Percentiles rank a stretch among this genome's conserved stretches.
Conservation (phyloP, 2,797 vertebrate species). For the Brachyrhaphis roseni region DNA sequence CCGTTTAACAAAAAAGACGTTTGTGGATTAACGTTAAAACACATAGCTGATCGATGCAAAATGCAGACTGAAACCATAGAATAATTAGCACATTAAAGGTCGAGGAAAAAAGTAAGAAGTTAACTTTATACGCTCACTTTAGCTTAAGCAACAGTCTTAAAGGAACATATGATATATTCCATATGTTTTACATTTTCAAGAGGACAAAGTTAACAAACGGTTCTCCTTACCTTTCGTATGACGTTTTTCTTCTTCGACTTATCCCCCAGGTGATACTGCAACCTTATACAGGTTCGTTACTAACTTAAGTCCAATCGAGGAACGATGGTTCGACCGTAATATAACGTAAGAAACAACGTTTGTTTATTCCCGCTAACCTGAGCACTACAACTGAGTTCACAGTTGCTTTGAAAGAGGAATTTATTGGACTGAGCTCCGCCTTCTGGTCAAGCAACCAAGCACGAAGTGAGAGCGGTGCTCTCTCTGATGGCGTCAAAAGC, state of each 20-base stretch:
- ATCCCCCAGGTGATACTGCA: constrained; percentile 34
- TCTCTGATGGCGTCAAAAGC: background rate
- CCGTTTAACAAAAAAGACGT: background rate
- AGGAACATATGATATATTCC: background rate
- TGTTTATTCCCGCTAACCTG: background rate
- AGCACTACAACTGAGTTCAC: background rate
- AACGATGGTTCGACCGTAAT: background rate
- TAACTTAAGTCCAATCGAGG: background rate
- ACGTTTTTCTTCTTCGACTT: background rate
- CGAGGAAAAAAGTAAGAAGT: background rate
- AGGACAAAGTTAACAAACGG: background rate
- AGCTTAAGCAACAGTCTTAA: background rate
- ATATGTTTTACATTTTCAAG: background rate
- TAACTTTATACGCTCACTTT: background rate
- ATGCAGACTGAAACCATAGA: background rate
- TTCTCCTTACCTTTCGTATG: constrained; percentile 27
- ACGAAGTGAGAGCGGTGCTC: background rate
- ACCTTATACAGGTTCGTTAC: constrained; percentile 2
- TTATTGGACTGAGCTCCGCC: constrained; percentile 67
- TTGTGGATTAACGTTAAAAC: background rate
- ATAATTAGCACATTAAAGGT: background rate
- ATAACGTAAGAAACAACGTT: accelerated
- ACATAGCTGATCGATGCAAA: background rate
- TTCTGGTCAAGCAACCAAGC: constrained; percentile 18
- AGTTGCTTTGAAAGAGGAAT: constrained; percentile 21